phyloP scores from a whole-genome alignment of 2,797 vertebrate genomes.

The Microtus californicus region DNA sequence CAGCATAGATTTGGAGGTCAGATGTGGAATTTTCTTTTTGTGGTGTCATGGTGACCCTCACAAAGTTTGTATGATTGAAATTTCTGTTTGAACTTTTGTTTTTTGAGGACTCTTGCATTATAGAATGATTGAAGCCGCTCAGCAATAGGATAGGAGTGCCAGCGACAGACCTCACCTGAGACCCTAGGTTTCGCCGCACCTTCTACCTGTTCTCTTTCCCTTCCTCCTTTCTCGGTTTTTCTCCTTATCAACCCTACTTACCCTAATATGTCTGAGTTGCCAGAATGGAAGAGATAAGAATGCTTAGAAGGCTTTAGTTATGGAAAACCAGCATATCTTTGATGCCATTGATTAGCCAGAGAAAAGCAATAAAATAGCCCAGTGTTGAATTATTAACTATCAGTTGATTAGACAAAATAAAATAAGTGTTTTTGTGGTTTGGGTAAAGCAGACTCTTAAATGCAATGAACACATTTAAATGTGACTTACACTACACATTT shows the following conservation, averaged over 20 bases:
- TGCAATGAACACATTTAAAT: not conserved
- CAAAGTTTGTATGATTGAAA: too few relatives aligned
- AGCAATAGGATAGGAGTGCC: not conserved
- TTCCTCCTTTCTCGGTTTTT: not conserved
- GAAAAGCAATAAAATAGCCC: constrained; percentile 45
- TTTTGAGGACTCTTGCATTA: not conserved
- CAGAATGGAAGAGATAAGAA: constrained; percentile 16
- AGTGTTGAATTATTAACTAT: constrained; percentile 55
- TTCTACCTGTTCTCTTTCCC: not conserved
- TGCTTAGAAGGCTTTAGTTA: constrained; percentile 37
- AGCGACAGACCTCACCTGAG: not conserved
- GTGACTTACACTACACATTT: not conserved
- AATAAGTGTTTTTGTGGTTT: constrained; percentile 24
- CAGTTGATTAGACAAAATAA: constrained; percentile 21
- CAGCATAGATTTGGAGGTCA: not conserved
- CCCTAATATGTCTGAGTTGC: not conserved
- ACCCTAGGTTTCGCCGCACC: not conserved
- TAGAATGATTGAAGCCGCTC: not conserved
- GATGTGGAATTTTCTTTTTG: not conserved
- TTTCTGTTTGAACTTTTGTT: not conserved
- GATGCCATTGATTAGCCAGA: constrained; percentile 43
- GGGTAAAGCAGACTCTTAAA: constrained; percentile 36
- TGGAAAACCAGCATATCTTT: constrained; percentile 18
- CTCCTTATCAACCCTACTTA: not conserved
- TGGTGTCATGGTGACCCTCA: not conserved